A percentile compares a stretch with the other conserved stretches of the same genome.
phyloP scores from a whole-genome alignment of 2,113 vertebrate species.

The Romanogobio albipinnatus region DNA sequence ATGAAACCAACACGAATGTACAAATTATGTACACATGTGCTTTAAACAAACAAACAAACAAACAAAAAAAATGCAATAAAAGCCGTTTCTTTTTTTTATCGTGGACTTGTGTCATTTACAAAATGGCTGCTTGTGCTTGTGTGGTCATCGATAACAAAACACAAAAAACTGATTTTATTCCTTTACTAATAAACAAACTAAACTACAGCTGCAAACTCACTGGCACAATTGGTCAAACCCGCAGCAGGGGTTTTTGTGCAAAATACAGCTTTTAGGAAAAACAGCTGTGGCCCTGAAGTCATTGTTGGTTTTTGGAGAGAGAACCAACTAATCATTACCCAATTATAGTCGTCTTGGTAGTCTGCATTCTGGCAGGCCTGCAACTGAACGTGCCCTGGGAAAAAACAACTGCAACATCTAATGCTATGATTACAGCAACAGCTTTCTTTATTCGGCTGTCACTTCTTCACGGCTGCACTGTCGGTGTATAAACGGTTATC shows the following conservation, averaged over 20 bases:
- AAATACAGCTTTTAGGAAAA: conserved; percentile 51
- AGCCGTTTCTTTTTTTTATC: background rate
- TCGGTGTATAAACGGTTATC: background rate
- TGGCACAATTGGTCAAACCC: conserved; percentile 36
- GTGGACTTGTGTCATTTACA: background rate
- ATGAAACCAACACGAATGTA: background rate
- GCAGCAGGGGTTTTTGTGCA: conserved; percentile 46
- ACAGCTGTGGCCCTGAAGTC: conserved; percentile 58
- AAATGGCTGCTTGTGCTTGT: background rate
- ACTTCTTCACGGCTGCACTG: background rate
- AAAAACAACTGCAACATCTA: conserved; percentile 46
- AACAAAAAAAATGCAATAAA: background rate
- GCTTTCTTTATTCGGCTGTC: conserved; percentile 32
- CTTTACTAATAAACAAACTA: background rate
- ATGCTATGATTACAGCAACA: conserved; percentile 45
- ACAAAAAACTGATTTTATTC: background rate
- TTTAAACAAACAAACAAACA: background rate
- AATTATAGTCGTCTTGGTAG: conserved; percentile 62
- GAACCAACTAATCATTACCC: conserved; percentile 64
- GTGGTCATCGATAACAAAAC: background rate
- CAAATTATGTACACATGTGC: background rate
- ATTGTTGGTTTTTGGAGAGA: conserved; percentile 54
- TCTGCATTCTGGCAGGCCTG: conserved; percentile 50
- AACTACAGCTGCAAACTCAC: background rate
- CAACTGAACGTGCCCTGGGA: conserved; percentile 59